These are phyloP conservation scores for Galbula dea DNA, from an alignment of 2,113 vertebrate species.

Conservation along the genomic window DNA sequence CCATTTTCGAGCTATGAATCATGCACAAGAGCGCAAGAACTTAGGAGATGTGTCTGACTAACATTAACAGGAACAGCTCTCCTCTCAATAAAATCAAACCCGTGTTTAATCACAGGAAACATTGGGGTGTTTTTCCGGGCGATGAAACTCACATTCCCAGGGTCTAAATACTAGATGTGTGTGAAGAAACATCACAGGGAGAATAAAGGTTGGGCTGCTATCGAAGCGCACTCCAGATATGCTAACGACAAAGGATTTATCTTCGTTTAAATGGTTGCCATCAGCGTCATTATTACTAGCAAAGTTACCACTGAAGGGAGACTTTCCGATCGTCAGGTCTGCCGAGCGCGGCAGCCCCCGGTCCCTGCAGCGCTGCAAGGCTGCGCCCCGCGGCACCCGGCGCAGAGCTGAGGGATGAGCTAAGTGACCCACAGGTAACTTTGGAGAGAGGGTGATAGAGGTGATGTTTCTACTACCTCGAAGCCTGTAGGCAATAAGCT, in stretches of 20 bases:
- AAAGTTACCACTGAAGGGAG: constrained; percentile 70
- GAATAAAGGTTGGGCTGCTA: neutral
- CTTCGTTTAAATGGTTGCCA: constrained; percentile 77
- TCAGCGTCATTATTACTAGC: constrained; percentile 76
- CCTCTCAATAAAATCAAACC: neutral
- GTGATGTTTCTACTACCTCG: neutral
- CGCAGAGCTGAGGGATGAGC: constrained; percentile 10
- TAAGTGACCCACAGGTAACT: constrained; percentile 60
- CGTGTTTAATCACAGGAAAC: neutral
- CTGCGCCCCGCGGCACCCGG: neutral
- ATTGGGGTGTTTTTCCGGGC: neutral
- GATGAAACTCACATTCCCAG: neutral
- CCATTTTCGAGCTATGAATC: constrained; percentile 35
- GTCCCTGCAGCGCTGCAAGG: constrained; percentile 10
- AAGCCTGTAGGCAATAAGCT: neutral
- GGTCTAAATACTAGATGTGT: neutral
- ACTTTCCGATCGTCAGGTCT: constrained; percentile 35
- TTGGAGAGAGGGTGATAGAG: neutral
- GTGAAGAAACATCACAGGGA: neutral
- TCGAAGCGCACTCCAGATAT: constrained; percentile 20
- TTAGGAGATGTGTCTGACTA: neutral
- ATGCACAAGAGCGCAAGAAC: neutral
- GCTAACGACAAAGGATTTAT: constrained; percentile 73
- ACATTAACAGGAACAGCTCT: neutral
- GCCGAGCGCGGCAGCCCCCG: constrained; percentile 9